Conservation (phyloP, 2,888 invertebrate species). For the Dynastes maya region DNA sequence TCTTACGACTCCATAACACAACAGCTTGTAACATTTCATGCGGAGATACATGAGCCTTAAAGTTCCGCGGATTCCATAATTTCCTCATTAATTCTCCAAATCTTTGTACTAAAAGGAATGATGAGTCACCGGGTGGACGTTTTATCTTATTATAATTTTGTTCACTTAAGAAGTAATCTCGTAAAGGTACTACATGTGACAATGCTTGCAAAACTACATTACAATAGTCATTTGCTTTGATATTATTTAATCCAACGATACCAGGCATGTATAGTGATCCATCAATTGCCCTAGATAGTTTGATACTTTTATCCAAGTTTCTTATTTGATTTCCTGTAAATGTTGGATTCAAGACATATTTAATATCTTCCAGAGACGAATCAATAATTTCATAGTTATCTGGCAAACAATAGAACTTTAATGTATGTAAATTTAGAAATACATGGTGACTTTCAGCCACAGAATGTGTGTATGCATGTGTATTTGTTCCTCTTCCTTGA, state of each 20-base stretch:
- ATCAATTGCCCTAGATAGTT: slow-evolving; percentile 95
- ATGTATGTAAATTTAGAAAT: slow-evolving; percentile 94
- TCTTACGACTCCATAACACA: slow-evolving; percentile 96
- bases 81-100: slow-evolving; percentile 98
- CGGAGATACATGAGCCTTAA: slow-evolving; percentile 99
- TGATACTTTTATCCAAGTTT: slow-evolving; percentile 85
- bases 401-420: slow-evolving; percentile 98
- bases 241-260: slow-evolving; percentile 98
- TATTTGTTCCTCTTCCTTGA: slow-evolving; percentile 96
- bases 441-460: slow-evolving; percentile 99
- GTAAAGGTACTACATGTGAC: slow-evolving; percentile 93
- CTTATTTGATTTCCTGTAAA: slow-evolving; percentile 88
- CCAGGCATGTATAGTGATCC: slow-evolving; percentile 97
- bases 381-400: slow-evolving; percentile 99
- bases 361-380: slow-evolving; percentile 97
- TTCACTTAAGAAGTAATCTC: slow-evolving; percentile 96
- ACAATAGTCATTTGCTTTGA: slow-evolving; percentile 99
- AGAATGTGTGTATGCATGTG: slow-evolving; percentile 99
- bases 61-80: slow-evolving; percentile 98
- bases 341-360: slow-evolving; percentile 98
- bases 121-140: slow-evolving; percentile 96
- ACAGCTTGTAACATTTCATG: slow-evolving; percentile 99
- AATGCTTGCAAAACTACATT: slow-evolving; percentile 96
- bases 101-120: slow-evolving; percentile 90
- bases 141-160: slow-evolving; percentile 92